Conservation (phyloP, 2,113 vertebrate genomes). For the Eurypyga helias region DNA sequence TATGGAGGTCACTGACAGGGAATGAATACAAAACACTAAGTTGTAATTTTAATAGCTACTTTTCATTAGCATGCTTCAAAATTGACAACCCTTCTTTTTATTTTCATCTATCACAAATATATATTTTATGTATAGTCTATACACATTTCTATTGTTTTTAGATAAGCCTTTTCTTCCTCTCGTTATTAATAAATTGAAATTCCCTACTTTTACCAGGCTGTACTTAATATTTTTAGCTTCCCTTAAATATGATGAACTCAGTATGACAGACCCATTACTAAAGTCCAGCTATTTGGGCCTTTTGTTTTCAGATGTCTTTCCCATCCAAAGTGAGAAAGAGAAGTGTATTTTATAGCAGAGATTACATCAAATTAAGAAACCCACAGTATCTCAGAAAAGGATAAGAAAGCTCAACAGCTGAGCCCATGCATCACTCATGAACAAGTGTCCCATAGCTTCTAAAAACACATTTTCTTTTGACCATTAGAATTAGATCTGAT, state of each 20-base stretch:
- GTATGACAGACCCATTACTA: background rate
- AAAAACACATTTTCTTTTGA: background rate
- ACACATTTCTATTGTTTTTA: background rate
- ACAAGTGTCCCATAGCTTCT: background rate
- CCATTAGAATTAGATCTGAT: background rate
- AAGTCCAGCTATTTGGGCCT: background rate
- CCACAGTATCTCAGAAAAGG: background rate
- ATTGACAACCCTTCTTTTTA: background rate
- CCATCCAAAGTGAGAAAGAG: background rate
- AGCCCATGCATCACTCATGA: background rate
- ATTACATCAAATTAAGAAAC: background rate
- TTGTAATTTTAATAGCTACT: background rate
- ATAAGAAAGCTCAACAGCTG: background rate
- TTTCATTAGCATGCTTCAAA: background rate
- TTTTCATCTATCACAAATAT: background rate
- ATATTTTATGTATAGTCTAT: background rate
- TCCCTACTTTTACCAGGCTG: background rate
- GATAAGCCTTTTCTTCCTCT: background rate
- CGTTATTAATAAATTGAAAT: background rate
- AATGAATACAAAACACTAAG: background rate
- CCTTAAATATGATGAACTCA: background rate
- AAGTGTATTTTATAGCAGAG: background rate
- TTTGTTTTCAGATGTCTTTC: background rate
- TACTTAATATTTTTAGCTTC: background rate
- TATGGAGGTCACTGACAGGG: background rate